Base-by-base conservation (phyloP, 2,888 invertebrate genomes). In the Amphipyra berbera region DNA sequence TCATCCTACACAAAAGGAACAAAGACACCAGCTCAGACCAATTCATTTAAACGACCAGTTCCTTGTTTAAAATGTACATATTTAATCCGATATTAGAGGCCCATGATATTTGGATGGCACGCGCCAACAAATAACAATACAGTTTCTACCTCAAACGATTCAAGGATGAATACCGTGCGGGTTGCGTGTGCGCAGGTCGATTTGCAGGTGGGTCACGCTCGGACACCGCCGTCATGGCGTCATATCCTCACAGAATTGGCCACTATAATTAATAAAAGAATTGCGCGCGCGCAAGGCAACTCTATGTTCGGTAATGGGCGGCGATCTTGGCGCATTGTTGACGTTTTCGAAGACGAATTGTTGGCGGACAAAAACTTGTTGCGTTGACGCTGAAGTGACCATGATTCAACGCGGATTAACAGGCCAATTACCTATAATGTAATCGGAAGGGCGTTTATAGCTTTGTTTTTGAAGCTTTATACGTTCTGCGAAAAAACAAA, bases 191-290 rank as follows among this genome's bases (percentile, higher is more conserved):
- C 56, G 83, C 84, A 81, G 87, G 85, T 80, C 81, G 82, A 90
- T 94, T 93, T 84, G 92, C 88, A 95, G 91, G 90, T 89, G 85
- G 88, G 82, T 92, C 94, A 94, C 94, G 94, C 89, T 83, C 90
- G 77, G 76, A 74, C 87, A 86, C 85, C 85, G 87, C 84, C 88
- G 83, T 82, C 87, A 89, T 92, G 93, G 89, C 94, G 93, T 95
- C 94, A 95, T 92, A 94, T 95, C 94, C 94, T 94, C 88, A 69
- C 89, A 83, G 87, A 91, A 93, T 93, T 94, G 93, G 93, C 82
- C 86, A 90, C 86, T 81, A 85, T 89, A 92, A 94, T 94, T 94
- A 94, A 94, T 94, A 94, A 94, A 94, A 94, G 89, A 89, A 90
- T 88, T 88, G 93, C 89, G 93, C 89, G 84, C 84, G 86, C 85